Percentiles rank a stretch among this genome's conserved stretches.
Evolutionary conservation across 2,797 vertebrate species (phyloP).

Genomic region (Mormyrops attenuatus): DNA sequence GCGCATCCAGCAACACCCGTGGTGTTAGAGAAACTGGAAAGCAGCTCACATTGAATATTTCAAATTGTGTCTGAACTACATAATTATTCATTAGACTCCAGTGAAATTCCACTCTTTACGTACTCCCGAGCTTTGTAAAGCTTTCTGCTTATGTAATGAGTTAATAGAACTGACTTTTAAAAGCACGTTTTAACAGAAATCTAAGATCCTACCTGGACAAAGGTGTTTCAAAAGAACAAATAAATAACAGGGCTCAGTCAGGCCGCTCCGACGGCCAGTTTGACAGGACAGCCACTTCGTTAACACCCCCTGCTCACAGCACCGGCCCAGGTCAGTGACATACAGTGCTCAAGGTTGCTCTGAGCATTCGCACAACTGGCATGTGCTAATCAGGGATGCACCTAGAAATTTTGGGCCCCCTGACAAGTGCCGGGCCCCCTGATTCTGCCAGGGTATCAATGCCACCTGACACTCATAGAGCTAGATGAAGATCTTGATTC

Average conservation of each 20-base stretch:
- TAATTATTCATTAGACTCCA: constrained; percentile 19
- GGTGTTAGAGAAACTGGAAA: not conserved
- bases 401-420: not conserved
- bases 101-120: not conserved
- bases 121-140: not conserved
- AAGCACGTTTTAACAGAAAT: not conserved
- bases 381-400: not conserved
- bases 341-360: not conserved
- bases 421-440: too few species aligned
- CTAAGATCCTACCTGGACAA: not conserved
- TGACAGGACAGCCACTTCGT: not conserved
- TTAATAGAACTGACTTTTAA: not conserved
- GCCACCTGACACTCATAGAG: not conserved
- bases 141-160: not conserved
- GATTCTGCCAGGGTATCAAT: not conserved
- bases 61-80: not conserved
- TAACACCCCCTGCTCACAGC: not conserved
- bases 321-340: not conserved
- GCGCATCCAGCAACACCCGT: not conserved
- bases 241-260: not conserved
- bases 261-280: not conserved
- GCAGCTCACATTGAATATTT: constrained; percentile 5
- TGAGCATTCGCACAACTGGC: not conserved
- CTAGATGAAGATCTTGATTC: not conserved
- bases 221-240: not conserved